Percentiles rank a stretch among this genome's conserved stretches.
phyloP scores from a whole-genome alignment of 2,797 vertebrate genomes.

The Hypotaenidia okinawae region DNA sequence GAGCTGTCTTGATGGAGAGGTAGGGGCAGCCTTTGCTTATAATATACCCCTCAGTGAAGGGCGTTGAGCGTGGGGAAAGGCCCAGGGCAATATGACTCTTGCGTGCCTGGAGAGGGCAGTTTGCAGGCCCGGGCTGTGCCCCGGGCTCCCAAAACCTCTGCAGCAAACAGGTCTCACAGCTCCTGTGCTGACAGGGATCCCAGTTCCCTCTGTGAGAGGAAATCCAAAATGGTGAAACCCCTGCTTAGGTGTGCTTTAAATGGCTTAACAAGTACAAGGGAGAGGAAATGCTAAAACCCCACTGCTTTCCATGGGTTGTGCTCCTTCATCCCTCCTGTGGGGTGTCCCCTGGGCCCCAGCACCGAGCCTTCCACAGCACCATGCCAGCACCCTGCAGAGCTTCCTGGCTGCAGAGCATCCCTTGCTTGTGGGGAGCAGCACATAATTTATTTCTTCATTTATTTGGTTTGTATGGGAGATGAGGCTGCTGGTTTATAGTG shows the following conservation, averaged over 20 bases:
- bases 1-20: neutral
- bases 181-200: neutral
- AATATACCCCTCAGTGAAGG: neutral
- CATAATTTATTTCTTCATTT: neutral
- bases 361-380: accelerated
- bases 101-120: neutral
- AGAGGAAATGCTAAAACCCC: neutral
- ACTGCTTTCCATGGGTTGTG: neutral
- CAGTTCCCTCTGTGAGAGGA: neutral
- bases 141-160: neutral
- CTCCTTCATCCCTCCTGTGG: accelerated
- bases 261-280: neutral
- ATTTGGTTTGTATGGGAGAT: neutral
- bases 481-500: neutral
- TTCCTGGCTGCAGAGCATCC: neutral
- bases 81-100: neutral
- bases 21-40: neutral
- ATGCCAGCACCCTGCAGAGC: neutral
- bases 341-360: neutral
- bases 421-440: neutral
- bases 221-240: neutral
- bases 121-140: neutral
- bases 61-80: neutral
- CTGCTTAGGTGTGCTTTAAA: neutral
- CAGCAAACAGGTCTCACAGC: neutral